phyloP scores from a whole-genome alignment of 2,113 vertebrate species.

The Colistium nudipinnis region DNA sequence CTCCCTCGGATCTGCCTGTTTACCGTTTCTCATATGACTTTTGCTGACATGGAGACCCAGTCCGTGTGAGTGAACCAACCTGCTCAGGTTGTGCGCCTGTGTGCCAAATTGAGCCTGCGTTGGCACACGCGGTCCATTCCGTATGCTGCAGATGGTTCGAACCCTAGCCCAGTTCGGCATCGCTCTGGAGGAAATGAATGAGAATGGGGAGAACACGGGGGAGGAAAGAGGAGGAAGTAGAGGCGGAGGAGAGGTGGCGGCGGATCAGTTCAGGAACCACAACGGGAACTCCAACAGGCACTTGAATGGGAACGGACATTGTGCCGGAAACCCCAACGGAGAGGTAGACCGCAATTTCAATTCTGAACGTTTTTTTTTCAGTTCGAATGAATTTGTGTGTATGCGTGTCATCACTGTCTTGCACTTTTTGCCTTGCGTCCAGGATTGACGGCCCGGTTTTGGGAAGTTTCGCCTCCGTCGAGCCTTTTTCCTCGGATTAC shows the following conservation, averaged over 20 bases:
- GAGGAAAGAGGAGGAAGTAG: slow-evolving; percentile 72
- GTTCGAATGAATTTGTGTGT: slow-evolving; percentile 17
- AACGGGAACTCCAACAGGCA: slow-evolving; percentile 63
- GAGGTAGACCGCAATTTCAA: slow-evolving; percentile 80
- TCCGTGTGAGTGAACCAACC: slow-evolving; percentile 39
- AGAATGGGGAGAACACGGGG: slow-evolving; percentile 85
- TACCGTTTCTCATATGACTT: not conserved
- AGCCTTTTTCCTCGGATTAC: not conserved
- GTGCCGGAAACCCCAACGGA: slow-evolving; percentile 59
- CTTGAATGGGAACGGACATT: slow-evolving; percentile 65
- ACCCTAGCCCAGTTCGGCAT: slow-evolving; percentile 98
- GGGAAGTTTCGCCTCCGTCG: slow-evolving; percentile 12
- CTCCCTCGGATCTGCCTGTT: slow-evolving; percentile 14
- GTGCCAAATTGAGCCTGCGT: slow-evolving; percentile 36
- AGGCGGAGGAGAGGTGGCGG: slow-evolving; percentile 52
- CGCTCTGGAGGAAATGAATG: slow-evolving; percentile 96
- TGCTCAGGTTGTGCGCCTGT: slow-evolving; percentile 29
- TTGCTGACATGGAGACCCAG: slow-evolving; percentile 33
- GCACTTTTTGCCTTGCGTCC: slow-evolving; percentile 3
- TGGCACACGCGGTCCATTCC: slow-evolving; percentile 61
- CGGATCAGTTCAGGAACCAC: slow-evolving; percentile 66
- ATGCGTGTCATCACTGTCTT: not conserved
- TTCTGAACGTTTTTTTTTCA: not conserved
- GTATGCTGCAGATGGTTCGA: slow-evolving; percentile 98
- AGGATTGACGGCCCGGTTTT: slow-evolving; percentile 19